Evolutionary conservation across 2,888 invertebrate species (phyloP), one percentile per base, ranked within the genome.

Genomic region (Cephonodes hylas): DNA sequence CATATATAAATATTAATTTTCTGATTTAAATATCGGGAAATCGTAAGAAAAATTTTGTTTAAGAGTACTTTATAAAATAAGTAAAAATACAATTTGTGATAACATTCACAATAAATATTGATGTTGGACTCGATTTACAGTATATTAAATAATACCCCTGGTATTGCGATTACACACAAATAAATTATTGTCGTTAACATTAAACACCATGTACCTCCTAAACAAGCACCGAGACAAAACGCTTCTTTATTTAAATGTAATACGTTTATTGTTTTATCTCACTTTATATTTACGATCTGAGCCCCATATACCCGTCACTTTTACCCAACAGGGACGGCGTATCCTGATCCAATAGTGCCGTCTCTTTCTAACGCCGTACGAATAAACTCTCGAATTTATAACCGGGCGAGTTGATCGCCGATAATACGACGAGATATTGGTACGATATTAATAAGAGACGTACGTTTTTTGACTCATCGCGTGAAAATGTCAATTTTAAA

Each of bases 201-300:
- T 59, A 18, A 79, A 66, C 88, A 85, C 48, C 78, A 87, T 85
- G 70, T 89, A 81, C 18, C 18, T 77, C 78, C 81, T 85, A 86
- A 86, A 84, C 87, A 83, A 77, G 78, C 76, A 76, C 78, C 75
- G 76, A 79, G 80, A 91, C 91, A 90, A 91, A 91, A 89, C 87
- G 89, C 85, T 89, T 85, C 86, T 91, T 91, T 91, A 89, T 90
- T 87, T 88, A 85, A 86, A 86, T 84, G 85, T 91, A 91, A 91
- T 91, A 84, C 90, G 89, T 91, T 91, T 91, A 92, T 92, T 92
- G 91, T 91, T 91, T 92, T 91, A 91, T 91, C 91, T 91, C 77
- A 75, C 76, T 84, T 83, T 80, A 85, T 90, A 90, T 92, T 92
- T 91, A 92, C 84, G 91, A 85, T 73, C 83, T 71, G 81, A 80